Evolutionary conservation across 92 coral and sea anemone genomes (phyloP).

Genomic region (Micromussa lordhowensis): DNA sequence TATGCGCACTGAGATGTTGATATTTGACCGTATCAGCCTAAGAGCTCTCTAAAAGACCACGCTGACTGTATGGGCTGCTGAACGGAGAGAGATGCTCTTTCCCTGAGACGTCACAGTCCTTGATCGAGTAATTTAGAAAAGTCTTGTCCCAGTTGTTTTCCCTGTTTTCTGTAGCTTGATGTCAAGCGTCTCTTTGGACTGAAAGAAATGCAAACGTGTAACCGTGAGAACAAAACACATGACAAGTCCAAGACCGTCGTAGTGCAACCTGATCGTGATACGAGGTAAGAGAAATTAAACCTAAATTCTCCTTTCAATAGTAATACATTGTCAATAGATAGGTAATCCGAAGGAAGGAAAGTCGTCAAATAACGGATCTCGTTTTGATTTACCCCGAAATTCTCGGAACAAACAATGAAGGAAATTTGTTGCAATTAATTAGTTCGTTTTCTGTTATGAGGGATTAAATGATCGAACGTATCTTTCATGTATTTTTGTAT

Average conservation of each 20-base stretch:
- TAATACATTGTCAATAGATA: too few species aligned
- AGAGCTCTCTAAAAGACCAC: not conserved
- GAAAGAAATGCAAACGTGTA: conserved; percentile 2
- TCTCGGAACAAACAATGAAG: too few species aligned
- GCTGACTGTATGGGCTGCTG: not conserved
- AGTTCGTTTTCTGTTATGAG: too few species aligned
- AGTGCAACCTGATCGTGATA: not conserved
- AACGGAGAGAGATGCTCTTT: not conserved
- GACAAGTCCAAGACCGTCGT: not conserved
- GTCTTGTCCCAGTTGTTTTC: conserved; percentile 54
- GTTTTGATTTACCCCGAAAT: not conserved
- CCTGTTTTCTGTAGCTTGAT: conserved; percentile 67
- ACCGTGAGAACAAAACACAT: not conserved
- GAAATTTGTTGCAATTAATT: too few species aligned
- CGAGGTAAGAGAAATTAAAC: too few species aligned
- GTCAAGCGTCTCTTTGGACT: conserved; percentile 85
- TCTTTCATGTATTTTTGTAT: too few species aligned
- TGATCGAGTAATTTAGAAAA: conserved; percentile 41
- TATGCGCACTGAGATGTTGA: not conserved
- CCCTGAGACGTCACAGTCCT: conserved; percentile 20
- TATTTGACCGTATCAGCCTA: not conserved
- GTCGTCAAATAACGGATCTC: not conserved
- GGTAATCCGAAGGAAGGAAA: not conserved
- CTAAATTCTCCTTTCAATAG: not conserved
- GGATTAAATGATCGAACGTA: too few species aligned